Evolutionary conservation across 2,888 invertebrate species (phyloP).

Genomic region (Pardosa pseudoannulata): DNA sequence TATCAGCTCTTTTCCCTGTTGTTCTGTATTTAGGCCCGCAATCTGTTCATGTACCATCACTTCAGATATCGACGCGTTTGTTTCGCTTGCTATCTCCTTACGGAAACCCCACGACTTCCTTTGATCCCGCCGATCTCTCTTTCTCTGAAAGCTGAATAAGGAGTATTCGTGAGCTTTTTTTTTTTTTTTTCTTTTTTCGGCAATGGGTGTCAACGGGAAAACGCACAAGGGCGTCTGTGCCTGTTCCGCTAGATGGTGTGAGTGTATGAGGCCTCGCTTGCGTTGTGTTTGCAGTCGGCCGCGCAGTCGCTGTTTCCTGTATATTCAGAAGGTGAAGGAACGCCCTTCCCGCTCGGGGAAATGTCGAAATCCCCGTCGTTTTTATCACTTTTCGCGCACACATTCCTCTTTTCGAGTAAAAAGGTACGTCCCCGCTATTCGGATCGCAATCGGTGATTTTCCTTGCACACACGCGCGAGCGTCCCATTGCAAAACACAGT

Average conservation of each 20-base stretch:
- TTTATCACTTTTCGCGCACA: not conserved
- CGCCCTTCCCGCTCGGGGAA: not conserved
- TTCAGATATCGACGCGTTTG: not conserved
- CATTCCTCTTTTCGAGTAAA: not conserved
- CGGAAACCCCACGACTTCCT: constrained; percentile 10
- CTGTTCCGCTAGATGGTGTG: constrained; percentile 8
- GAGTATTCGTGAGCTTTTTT: not conserved
- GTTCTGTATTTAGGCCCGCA: not conserved
- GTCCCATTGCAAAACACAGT: too few relatives aligned
- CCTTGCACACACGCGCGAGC: too few relatives aligned
- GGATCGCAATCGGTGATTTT: too few relatives aligned
- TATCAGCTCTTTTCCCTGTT: not conserved
- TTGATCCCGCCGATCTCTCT: constrained; percentile 8
- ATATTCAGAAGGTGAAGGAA: constrained; percentile 17
- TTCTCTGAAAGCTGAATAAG: constrained; percentile 7
- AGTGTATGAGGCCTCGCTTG: not conserved
- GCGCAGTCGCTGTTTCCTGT: constrained; percentile 12
- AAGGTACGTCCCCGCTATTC: too few relatives aligned
- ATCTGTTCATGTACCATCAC: not conserved
- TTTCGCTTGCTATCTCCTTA: not conserved
- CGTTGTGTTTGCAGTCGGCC: constrained; percentile 6
- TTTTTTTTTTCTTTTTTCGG: not conserved
- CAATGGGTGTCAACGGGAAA: constrained; percentile 13
- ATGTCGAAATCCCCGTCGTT: not conserved
- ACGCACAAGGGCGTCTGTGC: constrained; percentile 13